Evolutionary conservation across 2,888 invertebrate species (phyloP), one percentile per base, ranked within the genome.

Genomic region (Rhagonycha fulva): DNA sequence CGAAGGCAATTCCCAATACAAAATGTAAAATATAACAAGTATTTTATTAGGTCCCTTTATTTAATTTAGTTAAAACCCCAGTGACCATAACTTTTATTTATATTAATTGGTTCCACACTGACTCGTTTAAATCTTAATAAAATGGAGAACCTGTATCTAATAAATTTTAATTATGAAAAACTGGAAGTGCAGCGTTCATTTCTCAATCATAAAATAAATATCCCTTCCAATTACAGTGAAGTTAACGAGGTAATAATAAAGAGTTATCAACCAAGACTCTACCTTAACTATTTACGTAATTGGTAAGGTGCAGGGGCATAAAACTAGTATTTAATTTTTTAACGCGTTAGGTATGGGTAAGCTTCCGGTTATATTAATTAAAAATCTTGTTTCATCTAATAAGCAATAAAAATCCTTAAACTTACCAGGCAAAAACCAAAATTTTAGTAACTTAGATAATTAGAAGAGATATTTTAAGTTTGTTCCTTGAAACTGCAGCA

Each of bases 181-280:
- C 32, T 32, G n/a, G 32, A 32, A 32, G 32, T 32, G 32, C 32
- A 32, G 12, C 12, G 32, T 32, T 32, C 32, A 32, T 32, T 32
- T 32, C 32, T 32, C 32, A 32, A 32, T 32, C 32, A 32, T 63
- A 63, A 63, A 63, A 19, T 63, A 63, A 75, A 75, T 78, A 72
- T 81, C 80, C 77, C 77, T 79, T 74, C 79, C 78, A 80, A 80
- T 81, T 79, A 80, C 76, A 76, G 79, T 73, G 74, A 74, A 77
- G 78, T 75, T 74, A 79, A 76, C 76, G 75, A 62, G 68, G 78
- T 76, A 76, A 76, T 71, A 73, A 47, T 30, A 67, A 61, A 66
- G 72, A 63, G 12, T 63, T 63, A 63, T 24, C 63, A 63, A 23
- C 63, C 19, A 4, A 63, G 23, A 4, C 32, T 5, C 32, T 32